Evolutionary conservation across 1,140 invertebrate genomes (phyloP).

Genomic region (Temnothorax curvispinosus): DNA sequence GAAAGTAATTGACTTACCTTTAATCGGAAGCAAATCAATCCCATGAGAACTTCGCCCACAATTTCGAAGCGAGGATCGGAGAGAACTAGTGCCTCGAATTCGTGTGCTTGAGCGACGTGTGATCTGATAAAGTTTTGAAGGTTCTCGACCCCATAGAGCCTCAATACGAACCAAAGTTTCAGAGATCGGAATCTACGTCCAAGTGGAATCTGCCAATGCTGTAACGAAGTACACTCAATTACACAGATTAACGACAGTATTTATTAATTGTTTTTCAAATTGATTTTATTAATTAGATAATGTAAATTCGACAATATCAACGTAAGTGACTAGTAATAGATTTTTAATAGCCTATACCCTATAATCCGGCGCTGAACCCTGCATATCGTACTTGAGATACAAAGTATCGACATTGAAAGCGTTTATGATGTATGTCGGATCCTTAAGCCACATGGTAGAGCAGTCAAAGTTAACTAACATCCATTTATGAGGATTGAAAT

Average conservation of each 20-base stretch:
- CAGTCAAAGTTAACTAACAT: conserved; percentile 98
- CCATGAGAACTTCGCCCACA: conserved; percentile 94
- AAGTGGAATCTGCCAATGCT: conserved; percentile 99
- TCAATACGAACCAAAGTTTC: conserved; percentile 98
- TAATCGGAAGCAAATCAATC: conserved; percentile 96
- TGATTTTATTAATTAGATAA: background rate
- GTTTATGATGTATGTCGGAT: conserved; percentile 95
- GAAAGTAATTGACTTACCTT: conserved; percentile 87
- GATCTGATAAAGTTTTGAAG: conserved; percentile 95
- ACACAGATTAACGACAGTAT: background rate
- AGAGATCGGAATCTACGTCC: conserved; percentile 97
- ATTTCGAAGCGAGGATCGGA: conserved; percentile 94
- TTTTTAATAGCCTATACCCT: conserved; percentile 86
- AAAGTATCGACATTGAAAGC: conserved; percentile 99
- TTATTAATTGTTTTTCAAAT: background rate
- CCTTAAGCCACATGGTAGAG: conserved; percentile 97
- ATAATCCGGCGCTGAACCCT: conserved; percentile 96
- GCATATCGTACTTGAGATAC: conserved; percentile 96
- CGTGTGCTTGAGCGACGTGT: conserved; percentile 92
- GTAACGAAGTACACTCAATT: conserved; percentile 54
- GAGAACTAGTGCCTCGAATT: conserved; percentile 91
- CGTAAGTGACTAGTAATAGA: background rate
- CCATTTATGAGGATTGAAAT: conserved; percentile 99
- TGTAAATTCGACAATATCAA: conserved; percentile 18
- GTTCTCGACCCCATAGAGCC: conserved; percentile 95